Percentiles rank a stretch among this genome's conserved stretches.
Conservation (phyloP, 2,888 invertebrate species). For the Drosophila ustulata region DNA sequence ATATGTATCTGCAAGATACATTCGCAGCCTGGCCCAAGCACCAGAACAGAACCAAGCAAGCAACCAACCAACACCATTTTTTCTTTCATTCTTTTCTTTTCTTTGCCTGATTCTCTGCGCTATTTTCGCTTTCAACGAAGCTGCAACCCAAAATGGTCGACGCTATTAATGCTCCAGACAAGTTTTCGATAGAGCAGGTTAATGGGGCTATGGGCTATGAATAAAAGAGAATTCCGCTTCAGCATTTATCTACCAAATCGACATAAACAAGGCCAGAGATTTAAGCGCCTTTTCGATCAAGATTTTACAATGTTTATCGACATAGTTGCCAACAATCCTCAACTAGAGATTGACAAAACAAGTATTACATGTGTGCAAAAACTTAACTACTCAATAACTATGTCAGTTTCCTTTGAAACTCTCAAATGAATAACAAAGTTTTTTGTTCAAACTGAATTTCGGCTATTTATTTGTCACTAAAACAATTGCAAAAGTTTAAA, state of each 20-base stretch:
- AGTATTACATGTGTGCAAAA: not conserved
- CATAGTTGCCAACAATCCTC: not conserved
- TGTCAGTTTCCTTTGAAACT: not conserved
- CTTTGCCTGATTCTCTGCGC: slow-evolving; percentile 42
- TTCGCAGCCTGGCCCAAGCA: slow-evolving; percentile 40
- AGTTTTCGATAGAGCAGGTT: slow-evolving; percentile 66
- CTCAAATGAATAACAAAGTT: not conserved
- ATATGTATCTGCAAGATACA: slow-evolving; percentile 74
- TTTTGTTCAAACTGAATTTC: not conserved
- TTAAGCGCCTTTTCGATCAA: not conserved
- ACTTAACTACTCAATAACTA: slow-evolving; percentile 2
- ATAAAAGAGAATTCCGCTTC: slow-evolving; percentile 17
- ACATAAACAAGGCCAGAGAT: not conserved
- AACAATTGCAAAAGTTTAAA: not conserved
- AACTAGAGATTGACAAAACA: not conserved
- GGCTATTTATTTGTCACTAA: slow-evolving; percentile 1
- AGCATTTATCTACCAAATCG: slow-evolving; percentile 12
- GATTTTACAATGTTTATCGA: not conserved
- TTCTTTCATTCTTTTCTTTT: slow-evolving; percentile 11
- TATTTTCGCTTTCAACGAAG: slow-evolving; percentile 75
- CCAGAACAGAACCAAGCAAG: not conserved
- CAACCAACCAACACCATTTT: slow-evolving; percentile 40
- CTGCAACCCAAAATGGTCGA: slow-evolving; percentile 68
- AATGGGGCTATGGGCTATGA: slow-evolving; percentile 53
- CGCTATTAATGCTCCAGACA: slow-evolving; percentile 51